Evolutionary conservation across 2,113 vertebrate genomes (phyloP), one percentile per base, ranked within the genome.

Genomic region (Pomatostomus ruficeps): DNA sequence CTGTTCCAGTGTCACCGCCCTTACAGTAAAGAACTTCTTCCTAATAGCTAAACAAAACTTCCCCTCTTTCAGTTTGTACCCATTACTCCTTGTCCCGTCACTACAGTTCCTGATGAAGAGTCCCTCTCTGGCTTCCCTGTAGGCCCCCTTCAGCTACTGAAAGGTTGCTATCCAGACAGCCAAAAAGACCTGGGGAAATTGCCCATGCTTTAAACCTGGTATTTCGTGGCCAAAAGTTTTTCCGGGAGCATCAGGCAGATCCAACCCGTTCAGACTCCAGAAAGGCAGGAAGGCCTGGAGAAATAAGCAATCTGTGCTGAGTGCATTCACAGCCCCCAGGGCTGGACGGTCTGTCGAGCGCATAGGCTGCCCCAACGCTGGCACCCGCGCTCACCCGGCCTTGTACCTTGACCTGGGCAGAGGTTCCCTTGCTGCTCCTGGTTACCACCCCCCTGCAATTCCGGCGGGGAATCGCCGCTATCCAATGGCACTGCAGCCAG

Each of bases 291-390:
- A 73, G 46, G 46, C 73, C 80, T 49, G 14, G 17, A 57, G 78
- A 84, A 67, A 59, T 1, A 36, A 51, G 63, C 82, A 12, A 2
- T 16, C 11, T 13, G 4, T 17, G 43, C 12, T 24, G 49, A 10
- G 84, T 3, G 43, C 43, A 5, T 20, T 26, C 46, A 31, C 57
- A 48, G 36, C 31, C 48, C 48, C 42, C 54, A 11, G 2, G 8
- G 24, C 2, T 2, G 3, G 65, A 11, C 11, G 4, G 12, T 1
- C 26, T 1, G 17, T 10, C 1, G 4, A 17, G 12, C 2, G 5
- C 49, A 12, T 12, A 23, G 31, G 26, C 74, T 51, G 51, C 10
- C 6, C 35, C 67, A 36, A 0, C 3, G 3, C n/a, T 6, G 24
- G 3, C 6, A 31, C 20, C 70, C 4, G 19, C 28, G 5, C 33